Evolutionary conservation across 2,888 invertebrate species (phyloP).

Genomic region (Nephrotoma flavescens): DNA sequence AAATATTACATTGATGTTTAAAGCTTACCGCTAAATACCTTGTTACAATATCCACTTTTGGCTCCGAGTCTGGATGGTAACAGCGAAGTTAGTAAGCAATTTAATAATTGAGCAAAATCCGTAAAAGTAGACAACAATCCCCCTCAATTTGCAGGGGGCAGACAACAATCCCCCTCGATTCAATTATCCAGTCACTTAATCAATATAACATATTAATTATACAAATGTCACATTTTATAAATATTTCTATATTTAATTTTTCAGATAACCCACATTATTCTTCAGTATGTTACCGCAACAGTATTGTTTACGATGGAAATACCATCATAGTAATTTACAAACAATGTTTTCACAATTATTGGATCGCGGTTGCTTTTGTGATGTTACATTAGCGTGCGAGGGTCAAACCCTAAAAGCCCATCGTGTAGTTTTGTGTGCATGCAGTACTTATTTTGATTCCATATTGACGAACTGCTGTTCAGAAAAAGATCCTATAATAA

Average conservation of each 20-base stretch:
- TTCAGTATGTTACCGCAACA: conserved; percentile 63
- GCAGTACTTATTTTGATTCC: conserved; percentile 81
- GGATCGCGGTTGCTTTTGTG: conserved; percentile 78
- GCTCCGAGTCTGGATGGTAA: no score
- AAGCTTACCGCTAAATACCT: no score
- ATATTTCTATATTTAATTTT: background rate
- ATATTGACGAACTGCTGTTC: conserved; percentile 63
- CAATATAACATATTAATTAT: no score
- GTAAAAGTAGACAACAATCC: no score
- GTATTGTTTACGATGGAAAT: conserved; percentile 85
- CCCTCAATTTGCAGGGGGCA: no score
- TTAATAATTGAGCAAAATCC: no score
- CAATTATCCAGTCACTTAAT: no score
- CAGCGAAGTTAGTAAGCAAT: no score
- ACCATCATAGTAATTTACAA: conserved; percentile 81
- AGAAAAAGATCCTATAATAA: conserved; percentile 67
- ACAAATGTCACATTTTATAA: no score
- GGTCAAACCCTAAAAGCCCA: conserved; percentile 63
- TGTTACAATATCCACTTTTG: no score
- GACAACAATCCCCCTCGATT: no score
- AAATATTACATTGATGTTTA: no score
- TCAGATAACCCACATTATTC: background rate
- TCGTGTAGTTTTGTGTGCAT: conserved; percentile 79
- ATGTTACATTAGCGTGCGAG: conserved; percentile 80
- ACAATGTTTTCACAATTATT: conserved; percentile 78